Base-by-base conservation (phyloP, 1,140 invertebrate species). In the Centruroides sculpturatus region DNA sequence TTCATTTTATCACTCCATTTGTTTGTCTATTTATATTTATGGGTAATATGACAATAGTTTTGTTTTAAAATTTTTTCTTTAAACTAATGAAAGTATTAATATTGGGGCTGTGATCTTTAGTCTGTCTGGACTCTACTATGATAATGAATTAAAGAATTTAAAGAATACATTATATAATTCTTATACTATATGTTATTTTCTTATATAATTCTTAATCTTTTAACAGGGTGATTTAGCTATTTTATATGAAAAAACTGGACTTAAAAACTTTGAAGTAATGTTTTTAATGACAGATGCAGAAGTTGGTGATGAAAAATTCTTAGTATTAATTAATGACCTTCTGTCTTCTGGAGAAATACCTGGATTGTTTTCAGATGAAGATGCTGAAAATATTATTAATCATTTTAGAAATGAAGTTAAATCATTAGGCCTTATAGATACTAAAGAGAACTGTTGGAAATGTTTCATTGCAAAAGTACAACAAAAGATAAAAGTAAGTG, bases 271-370 rank as follows among this genome's bases (percentile, higher is more conserved):
- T 13, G 91, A 91, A 13, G 89, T 86, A 23, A 89, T 96, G 79
- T 97, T 98, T 71, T 73, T 98, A 5, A 92, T 97, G 87, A 96
- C 92, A 0, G 94, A 97, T 77, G 92, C 92, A 9, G 92, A 97
- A 77, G 88, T 94, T 11, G 85, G 91, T 0, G 93, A 93, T 70
- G 93, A 97, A 77, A 84, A 89, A 69, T 97, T 97, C 75, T 75
- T 98, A 49, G 93, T 97, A 12, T 78, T 96, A 7, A 94, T 98
- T 57, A 97, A 98, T 72, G 93, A 97, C 74, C 83, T 98, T 76
- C 74, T 98, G 48, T 89, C 92, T 13, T 92, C 92, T 46, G 94
- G 94, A 48, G 94, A 98, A 78, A 87, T 98, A 55, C 87, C 91
- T 8, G 92, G 96, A 75, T 77, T 98, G 54, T 94, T 97, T 71